Evolutionary conservation across 2,888 invertebrate species (phyloP).

Genomic region (Neoitamus cyanurus): DNA sequence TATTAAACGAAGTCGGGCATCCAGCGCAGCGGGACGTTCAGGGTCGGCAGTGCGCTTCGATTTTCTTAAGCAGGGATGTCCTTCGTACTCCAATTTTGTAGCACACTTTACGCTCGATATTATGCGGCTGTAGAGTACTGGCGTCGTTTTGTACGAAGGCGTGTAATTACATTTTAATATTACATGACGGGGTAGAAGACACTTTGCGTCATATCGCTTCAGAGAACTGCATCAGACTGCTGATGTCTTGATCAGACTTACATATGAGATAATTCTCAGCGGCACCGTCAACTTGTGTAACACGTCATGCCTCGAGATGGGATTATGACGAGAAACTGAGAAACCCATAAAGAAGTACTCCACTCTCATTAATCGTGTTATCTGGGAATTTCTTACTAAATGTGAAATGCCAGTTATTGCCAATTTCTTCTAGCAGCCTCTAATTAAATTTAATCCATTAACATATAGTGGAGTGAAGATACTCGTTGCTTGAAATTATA

Average conservation of each 20-base stretch:
- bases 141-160: neutral
- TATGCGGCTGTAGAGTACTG: neutral
- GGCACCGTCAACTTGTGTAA: neutral
- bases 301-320: neutral
- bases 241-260: neutral
- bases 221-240: neutral
- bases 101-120: neutral
- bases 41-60: neutral
- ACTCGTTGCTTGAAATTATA: no score
- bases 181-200: neutral
- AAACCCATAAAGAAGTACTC: neutral
- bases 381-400: neutral
- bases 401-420: no score
- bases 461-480: no score
- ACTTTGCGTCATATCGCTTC: neutral
- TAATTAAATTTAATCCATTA: no score
- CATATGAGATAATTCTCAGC: neutral
- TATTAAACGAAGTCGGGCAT: neutral
- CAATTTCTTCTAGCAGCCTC: no score
- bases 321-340: neutral
- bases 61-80: neutral
- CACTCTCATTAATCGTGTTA: neutral
- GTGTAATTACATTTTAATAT: neutral
- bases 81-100: neutral
- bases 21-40: neutral